phyloP scores from a whole-genome alignment of 2,113 vertebrate species.

The Hemiprocne comata region DNA sequence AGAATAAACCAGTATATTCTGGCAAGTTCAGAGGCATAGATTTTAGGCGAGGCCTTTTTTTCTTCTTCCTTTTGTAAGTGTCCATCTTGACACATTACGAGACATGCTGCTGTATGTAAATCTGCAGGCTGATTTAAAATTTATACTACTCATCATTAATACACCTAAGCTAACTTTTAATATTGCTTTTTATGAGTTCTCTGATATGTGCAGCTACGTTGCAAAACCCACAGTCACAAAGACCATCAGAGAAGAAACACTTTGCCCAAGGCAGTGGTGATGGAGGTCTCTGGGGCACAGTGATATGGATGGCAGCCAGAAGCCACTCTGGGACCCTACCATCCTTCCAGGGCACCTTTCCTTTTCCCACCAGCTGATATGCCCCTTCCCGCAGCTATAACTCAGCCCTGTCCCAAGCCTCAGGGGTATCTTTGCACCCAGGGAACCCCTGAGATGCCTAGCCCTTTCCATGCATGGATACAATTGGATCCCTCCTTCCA shows the following conservation, averaged over 20 bases:
- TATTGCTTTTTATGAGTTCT: neutral
- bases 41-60: neutral
- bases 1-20: neutral
- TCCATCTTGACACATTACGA: neutral
- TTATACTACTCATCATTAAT: neutral
- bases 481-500: neutral
- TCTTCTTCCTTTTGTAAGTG: neutral
- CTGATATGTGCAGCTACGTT: neutral
- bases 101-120: neutral
- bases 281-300: neutral
- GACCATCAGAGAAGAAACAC: neutral
- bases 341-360: neutral
- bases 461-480: fast-evolving
- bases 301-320: neutral
- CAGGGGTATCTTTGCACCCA: fast-evolving
- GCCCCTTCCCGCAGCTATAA: neutral
- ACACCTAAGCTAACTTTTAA: neutral
- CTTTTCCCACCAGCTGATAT: neutral
- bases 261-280: neutral
- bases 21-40: fast-evolving
- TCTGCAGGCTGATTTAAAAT: neutral
- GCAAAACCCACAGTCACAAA: neutral
- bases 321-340: neutral
- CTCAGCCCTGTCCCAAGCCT: neutral
- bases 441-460: neutral